Evolutionary conservation across 2,113 vertebrate genomes (phyloP).

Genomic region (Athene cunicularia): DNA sequence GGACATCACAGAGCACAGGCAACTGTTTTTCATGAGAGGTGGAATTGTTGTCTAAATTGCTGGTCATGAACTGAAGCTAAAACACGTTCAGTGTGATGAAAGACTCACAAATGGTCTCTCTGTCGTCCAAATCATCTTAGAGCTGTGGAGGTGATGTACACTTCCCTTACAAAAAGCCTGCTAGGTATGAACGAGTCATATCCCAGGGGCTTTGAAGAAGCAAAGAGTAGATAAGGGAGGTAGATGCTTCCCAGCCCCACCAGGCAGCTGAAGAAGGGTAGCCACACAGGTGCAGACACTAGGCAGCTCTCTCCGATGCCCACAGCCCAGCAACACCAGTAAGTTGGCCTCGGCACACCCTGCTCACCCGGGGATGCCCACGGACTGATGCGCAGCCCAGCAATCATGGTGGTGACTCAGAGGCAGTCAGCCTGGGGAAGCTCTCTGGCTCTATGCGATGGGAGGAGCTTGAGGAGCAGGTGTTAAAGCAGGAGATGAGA

Average conservation of each 20-base stretch:
- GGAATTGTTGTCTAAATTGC: not conserved
- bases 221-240: not conserved
- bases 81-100: rapidly evolving
- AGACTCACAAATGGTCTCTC: not conserved
- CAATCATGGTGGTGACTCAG: rapidly evolving
- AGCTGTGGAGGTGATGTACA: not conserved
- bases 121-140: not conserved
- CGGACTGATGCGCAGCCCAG: not conserved
- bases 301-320: rapidly evolving
- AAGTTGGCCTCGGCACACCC: rapidly evolving
- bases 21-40: not conserved
- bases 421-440: not conserved
- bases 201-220: rapidly evolving
- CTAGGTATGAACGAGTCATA: not conserved
- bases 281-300: not conserved
- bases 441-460: not conserved
- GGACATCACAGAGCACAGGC: not conserved
- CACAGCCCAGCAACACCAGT: not conserved
- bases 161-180: not conserved
- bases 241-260: not conserved
- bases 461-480: not conserved
- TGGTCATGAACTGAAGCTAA: not conserved
- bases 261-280: not conserved
- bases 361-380: rapidly evolving
- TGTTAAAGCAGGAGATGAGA: not conserved